These are phyloP conservation scores for Mycetomoellerius zeteki DNA, from an alignment of 1,140 invertebrate genomes.

Conservation along the genomic window DNA sequence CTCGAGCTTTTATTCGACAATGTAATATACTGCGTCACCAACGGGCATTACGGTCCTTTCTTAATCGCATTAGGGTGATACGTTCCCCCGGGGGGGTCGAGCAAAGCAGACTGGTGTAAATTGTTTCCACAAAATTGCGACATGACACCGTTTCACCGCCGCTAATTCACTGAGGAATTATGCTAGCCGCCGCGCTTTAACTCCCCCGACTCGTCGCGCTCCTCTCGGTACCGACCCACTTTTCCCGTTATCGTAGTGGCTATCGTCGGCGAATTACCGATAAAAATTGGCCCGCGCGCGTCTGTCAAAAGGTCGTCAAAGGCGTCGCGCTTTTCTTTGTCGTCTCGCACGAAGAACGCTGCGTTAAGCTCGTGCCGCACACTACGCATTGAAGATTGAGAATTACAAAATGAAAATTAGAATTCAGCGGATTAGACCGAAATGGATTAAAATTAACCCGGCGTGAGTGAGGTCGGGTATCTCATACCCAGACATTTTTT, in stretches of 20 bases:
- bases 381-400: too few relatives aligned
- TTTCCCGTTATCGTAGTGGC: conserved; percentile 49
- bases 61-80: conserved; percentile 51
- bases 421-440: too few relatives aligned
- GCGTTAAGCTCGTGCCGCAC: too few relatives aligned
- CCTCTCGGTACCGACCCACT: conserved; percentile 42
- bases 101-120: conserved; percentile 40
- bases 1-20: not conserved
- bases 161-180: conserved; percentile 56
- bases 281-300: conserved; percentile 36
- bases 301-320: conserved; percentile 38
- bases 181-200: conserved; percentile 35
- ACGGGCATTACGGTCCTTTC: conserved; percentile 14
- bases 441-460: not conserved
- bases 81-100: not conserved
- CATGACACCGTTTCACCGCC: conserved; percentile 58
- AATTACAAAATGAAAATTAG: too few relatives aligned
- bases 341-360: not conserved
- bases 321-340: not conserved
- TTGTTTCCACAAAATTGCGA: conserved; percentile 65
- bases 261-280: conserved; percentile 36
- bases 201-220: not conserved
- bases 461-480: too few relatives aligned
- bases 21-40: not conserved
- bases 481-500: too few relatives aligned